Base-by-base conservation (phyloP, 2,113 vertebrate genomes). In the Colius striatus region DNA sequence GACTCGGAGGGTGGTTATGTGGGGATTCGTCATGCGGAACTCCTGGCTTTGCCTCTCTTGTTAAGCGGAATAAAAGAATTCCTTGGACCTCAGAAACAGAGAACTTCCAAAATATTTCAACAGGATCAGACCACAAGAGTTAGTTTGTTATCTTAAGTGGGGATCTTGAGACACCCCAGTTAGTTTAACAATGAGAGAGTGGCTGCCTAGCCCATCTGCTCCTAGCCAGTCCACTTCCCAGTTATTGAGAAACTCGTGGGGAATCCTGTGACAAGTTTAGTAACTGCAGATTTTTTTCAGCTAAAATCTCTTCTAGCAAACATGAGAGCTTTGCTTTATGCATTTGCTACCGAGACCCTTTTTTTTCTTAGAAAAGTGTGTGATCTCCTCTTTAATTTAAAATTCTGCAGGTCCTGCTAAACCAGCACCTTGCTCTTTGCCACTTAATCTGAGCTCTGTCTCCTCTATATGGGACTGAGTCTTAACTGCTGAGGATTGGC, bases 31-130 rank as follows among this genome's bases (percentile, higher is more conserved):
- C 48, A 29, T 32, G 43, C 93, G 95, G 48, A 81, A 25, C 66
- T 63, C 41, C 36, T 36, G 48, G 7, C 78, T 85, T 92, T 85
- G 76, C 47, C 58, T 74, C 45, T 41, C 91, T 51, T 89, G 68
- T 94, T 68, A 57, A 58, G 94, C 83, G 72, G 94, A 95, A 78
- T 80, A 62, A 81, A 76, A 88, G 89, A 95, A 76, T 97, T 86
- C 86, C 63, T 75, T 55, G n/a, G n/a, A 65, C 74, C 41, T 79
- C 53, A 65, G 65, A 89, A 94, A 78, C 21, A 45, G 50, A 74
- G 57, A 88, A 55, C 60, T 57, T 79, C 47, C 72, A 80, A 94
- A 90, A 83, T 89, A 89, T 91, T 92, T 94, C 72, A 87, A 78
- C 84, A 92, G 84, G 86, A 89, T 68, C 29, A 78, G 61, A 93